Conservation (phyloP, 2,113 vertebrate genomes). For the Acinonyx jubatus region DNA sequence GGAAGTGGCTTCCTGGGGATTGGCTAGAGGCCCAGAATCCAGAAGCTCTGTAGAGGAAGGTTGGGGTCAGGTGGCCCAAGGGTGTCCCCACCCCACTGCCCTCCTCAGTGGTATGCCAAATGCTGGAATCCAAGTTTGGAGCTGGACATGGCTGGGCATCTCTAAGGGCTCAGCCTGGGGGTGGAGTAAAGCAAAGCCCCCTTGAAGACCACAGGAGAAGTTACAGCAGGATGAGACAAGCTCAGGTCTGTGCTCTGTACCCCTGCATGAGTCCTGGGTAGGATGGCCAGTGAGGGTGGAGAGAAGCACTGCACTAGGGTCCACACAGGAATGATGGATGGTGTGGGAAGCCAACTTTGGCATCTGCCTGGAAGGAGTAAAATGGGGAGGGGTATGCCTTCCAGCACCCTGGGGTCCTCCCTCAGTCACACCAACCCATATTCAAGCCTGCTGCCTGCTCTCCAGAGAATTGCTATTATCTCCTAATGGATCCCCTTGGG, state of each 20-base stretch:
- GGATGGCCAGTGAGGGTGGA: neutral
- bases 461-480: neutral
- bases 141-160: neutral
- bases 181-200: neutral
- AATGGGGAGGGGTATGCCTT: neutral
- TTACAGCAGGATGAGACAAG: neutral
- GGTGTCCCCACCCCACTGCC: neutral
- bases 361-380: neutral
- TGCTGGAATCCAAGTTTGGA: neutral
- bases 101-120: neutral
- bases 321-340: neutral
- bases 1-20: neutral
- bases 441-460: neutral
- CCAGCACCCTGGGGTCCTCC: neutral
- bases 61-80: neutral
- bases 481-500: neutral
- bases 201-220: neutral
- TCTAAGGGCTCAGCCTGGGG: neutral
- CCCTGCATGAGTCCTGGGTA: too few species aligned
- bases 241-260: neutral
- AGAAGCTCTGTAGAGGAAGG: conserved; percentile 52
- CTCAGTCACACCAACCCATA: neutral
- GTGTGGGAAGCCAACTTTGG: neutral
- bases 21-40: conserved; percentile 16
- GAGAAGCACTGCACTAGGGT: neutral